A percentile compares a stretch with the other conserved stretches of the same genome.
Conservation (phyloP, 1,140 invertebrate species). For the Lepidotrigona ventralis region DNA sequence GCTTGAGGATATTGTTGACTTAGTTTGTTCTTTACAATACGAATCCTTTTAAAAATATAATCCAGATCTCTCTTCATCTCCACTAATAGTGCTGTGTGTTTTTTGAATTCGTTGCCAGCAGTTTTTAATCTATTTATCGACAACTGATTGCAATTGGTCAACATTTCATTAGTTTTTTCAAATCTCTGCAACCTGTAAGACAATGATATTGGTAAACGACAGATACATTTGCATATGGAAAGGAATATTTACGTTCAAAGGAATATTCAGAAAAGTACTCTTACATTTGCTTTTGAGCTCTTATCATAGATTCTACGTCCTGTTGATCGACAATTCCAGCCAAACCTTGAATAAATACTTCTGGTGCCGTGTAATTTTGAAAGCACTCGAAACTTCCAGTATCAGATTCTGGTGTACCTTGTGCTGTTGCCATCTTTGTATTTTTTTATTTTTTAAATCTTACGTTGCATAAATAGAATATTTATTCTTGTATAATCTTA, state of each 20-base stretch:
- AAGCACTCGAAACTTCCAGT: constrained; percentile 89
- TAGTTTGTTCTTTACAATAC: constrained; percentile 90
- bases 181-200: constrained; percentile 92
- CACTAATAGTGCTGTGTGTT: constrained; percentile 90
- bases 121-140: constrained; percentile 90
- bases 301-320: constrained; percentile 93
- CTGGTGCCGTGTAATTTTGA: constrained; percentile 93
- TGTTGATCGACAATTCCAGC: constrained; percentile 94
- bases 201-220: not conserved
- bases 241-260: not conserved
- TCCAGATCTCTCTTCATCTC: constrained; percentile 90
- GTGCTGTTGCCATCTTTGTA: constrained; percentile 72
- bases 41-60: constrained; percentile 88
- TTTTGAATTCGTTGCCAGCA: constrained; percentile 92
- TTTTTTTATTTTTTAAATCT: not conserved
- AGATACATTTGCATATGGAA: not conserved
- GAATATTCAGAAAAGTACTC: constrained; percentile 52
- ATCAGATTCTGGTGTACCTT: constrained; percentile 84
- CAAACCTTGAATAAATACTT: constrained; percentile 94
- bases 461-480: not conserved
- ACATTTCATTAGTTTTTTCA: constrained; percentile 98
- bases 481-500: too few relatives aligned
- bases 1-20: constrained; percentile 92
- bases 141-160: constrained; percentile 95
- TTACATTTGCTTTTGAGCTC: constrained; percentile 96